Evolutionary conservation across 1,140 invertebrate species (phyloP).

Genomic region (Drosophila albomicans): DNA sequence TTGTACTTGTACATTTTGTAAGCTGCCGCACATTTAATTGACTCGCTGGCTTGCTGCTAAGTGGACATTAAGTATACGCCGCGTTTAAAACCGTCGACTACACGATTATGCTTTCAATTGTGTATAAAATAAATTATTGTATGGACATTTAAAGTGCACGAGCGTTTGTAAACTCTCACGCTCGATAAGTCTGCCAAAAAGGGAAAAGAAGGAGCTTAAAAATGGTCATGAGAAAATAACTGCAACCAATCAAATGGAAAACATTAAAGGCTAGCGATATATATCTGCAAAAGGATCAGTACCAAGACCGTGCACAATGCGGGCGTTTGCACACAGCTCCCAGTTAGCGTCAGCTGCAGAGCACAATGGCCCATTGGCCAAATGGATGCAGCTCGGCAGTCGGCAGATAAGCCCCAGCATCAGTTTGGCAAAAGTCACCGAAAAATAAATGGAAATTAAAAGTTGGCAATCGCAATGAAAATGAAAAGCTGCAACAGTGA

Average conservation of each 20-base stretch:
- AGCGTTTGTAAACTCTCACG: conserved; percentile 9
- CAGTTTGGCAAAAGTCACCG: conserved; percentile 51
- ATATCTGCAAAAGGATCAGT: conserved; percentile 31
- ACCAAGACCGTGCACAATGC: conserved; percentile 4
- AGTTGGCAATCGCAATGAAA: conserved; percentile 43
- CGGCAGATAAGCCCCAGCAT: conserved; percentile 51
- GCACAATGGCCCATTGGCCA: conserved; percentile 42
- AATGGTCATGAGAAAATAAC: background rate
- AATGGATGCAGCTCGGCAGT: conserved; percentile 23
- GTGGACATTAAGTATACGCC: conserved; percentile 45
- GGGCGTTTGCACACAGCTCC: conserved; percentile 4
- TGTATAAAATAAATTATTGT: conserved; percentile 31
- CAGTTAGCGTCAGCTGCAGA: conserved; percentile 23
- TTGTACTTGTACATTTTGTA: conserved; percentile 7
- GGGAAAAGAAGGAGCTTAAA: conserved; percentile 31
- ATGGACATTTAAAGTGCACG: conserved; percentile 14
- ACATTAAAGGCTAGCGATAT: conserved; percentile 60
- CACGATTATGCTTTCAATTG: conserved; percentile 34
- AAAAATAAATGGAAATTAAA: conserved; percentile 75
- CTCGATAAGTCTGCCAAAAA: conserved; percentile 35
- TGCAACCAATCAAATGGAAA: conserved; percentile 64
- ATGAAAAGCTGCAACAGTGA: conserved; percentile 19
- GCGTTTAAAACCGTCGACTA: conserved; percentile 14
- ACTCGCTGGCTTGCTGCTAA: conserved; percentile 20
- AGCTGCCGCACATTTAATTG: conserved; percentile 35